Conservation (phyloP, 1,140 invertebrate species). For the Papilio aristodemus region DNA sequence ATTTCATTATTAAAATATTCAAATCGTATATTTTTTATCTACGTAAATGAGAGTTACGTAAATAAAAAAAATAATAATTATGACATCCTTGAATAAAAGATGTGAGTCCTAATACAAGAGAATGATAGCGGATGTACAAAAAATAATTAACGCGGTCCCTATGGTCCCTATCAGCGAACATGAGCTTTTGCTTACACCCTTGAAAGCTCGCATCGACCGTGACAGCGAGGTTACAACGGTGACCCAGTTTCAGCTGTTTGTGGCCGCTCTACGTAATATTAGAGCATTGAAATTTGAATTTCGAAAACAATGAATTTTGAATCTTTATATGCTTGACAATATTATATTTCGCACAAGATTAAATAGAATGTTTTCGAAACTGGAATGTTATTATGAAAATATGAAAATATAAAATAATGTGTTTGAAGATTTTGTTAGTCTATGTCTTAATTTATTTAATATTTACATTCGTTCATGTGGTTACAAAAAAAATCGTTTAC, state of each 20-base stretch:
- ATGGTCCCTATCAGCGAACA: neutral
- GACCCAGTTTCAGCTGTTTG: constrained; percentile 21
- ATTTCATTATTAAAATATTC: too few relatives aligned
- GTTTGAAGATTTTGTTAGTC: too few relatives aligned
- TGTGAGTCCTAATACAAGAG: neutral
- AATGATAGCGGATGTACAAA: neutral
- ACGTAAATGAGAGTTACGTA: too few relatives aligned
- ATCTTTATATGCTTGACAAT: too few relatives aligned
- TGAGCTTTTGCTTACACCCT: constrained; percentile 17
- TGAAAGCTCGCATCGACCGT: constrained; percentile 30
- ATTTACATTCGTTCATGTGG: too few relatives aligned
- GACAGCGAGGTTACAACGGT: constrained; percentile 15
- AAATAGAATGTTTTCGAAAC: too few relatives aligned
- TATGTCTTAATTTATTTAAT: too few relatives aligned
- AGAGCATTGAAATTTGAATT: constrained; percentile 12
- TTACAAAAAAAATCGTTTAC: too few relatives aligned
- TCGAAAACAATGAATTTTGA: neutral
- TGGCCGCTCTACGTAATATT: neutral
- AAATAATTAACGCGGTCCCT: neutral
- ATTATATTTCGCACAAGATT: too few relatives aligned
- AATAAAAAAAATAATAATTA: neutral
- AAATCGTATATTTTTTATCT: too few relatives aligned
- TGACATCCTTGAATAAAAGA: neutral
- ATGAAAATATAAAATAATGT: too few relatives aligned
- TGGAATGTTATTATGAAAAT: too few relatives aligned